Evolutionary conservation across 2,888 invertebrate species (phyloP), one percentile per base, ranked within the genome.

Genomic region (Lepidonotus clava): DNA sequence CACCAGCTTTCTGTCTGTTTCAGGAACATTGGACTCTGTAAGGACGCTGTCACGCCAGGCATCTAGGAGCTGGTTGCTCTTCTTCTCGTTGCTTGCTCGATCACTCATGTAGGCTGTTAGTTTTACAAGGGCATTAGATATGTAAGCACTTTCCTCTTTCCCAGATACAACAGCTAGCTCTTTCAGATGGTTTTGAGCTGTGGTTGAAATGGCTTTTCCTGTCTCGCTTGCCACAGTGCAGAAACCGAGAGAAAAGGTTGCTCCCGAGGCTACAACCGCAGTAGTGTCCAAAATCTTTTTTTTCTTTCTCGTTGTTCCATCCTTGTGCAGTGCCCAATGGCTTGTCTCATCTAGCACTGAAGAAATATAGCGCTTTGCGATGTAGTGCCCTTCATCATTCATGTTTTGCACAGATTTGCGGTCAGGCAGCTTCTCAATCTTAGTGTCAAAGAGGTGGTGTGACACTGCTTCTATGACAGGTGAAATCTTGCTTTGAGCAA

Each of bases 1-100:
- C 8, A 83, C 46, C n/a, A 24, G 1, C 0, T 6, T 83, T 28
- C 28, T 41, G 14, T 83, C 83, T 32, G 2, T 8, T 24, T 83
- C 5, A 46, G 83, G 32, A 32, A 51, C 40, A 18, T 24, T 24
- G 21, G 46, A n/a, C 1, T 41, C 32, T 4, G n/a, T 51, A 0
- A 83, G 32, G 4, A 83, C 32, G 18, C 18, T 28, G 4, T 41
- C 51, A 4, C 83, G 41, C 83, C 83, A 83, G 21, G 21, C 51
- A 24, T 83, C 83, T 8, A 83, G 51, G 5, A 83, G 28, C 8
- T 21, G 18, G 24, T 83, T 83, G 32, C 46, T 51, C 46, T 83
- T 83, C 32, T 83, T 83, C 8, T 83, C 83, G 46, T 83, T 83
- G n/a, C n/a, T 28, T 4, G 83, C 83, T 14, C 83, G n/a, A 32